A percentile compares a stretch with the other conserved stretches of the same genome.
Evolutionary conservation across 2,888 invertebrate genomes (phyloP).

Genomic region (Mythimna lalbum): DNA sequence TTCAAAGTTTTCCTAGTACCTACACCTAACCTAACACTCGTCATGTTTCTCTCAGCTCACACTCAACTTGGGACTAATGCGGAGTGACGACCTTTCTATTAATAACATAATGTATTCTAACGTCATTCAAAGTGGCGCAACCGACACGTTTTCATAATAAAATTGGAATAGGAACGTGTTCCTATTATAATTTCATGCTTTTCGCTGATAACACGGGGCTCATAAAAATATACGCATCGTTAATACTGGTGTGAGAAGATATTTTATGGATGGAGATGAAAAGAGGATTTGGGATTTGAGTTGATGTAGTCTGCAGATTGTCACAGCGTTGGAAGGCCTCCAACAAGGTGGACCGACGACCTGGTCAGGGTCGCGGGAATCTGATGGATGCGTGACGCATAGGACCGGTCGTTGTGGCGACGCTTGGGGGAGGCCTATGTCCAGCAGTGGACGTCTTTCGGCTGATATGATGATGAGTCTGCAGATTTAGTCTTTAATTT

Average conservation of each 20-base stretch:
- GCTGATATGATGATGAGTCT: too few relatives aligned
- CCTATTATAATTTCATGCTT: slow-evolving; percentile 19
- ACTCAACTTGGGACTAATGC: not conserved
- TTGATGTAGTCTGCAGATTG: not conserved
- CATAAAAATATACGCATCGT: slow-evolving; percentile 27
- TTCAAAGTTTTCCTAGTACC: not conserved
- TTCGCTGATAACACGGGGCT: slow-evolving; percentile 1
- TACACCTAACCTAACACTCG: not conserved
- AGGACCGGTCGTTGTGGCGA: too few relatives aligned
- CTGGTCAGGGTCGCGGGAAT: too few relatives aligned
- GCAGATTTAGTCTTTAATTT: not conserved
- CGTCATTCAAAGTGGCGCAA: slow-evolving; percentile 25
- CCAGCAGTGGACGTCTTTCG: too few relatives aligned
- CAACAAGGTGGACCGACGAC: too few relatives aligned
- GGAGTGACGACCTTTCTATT: slow-evolving; percentile 6
- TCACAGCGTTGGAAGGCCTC: too few relatives aligned
- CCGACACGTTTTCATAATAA: slow-evolving; percentile 25
- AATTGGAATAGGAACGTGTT: slow-evolving; percentile 37
- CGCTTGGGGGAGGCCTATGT: too few relatives aligned
- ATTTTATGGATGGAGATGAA: slow-evolving; percentile 11
- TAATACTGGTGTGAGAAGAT: slow-evolving; percentile 2
- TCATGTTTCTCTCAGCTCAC: not conserved
- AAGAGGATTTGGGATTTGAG: not conserved
- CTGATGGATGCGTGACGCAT: too few relatives aligned
- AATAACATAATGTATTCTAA: slow-evolving; percentile 23